Evolutionary conservation across 2,888 invertebrate genomes (phyloP).

Genomic region (Patella depressa): DNA sequence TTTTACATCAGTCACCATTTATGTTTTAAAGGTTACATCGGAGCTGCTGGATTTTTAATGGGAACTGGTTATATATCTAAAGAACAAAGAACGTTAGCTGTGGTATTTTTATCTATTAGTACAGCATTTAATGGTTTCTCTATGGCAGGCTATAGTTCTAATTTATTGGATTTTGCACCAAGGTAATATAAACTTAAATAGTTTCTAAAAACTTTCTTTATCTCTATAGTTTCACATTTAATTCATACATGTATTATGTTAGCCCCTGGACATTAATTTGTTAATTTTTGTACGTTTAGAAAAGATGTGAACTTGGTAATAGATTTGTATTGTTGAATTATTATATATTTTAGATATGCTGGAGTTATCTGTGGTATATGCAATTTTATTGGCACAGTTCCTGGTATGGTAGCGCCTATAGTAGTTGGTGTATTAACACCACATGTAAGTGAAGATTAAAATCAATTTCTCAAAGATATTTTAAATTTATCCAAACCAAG

Average conservation of each 20-base stretch:
- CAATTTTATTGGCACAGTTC: conserved; percentile 63
- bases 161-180: conserved; percentile 61
- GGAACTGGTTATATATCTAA: conserved; percentile 49
- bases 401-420: conserved; percentile 66
- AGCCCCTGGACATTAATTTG: too few species aligned
- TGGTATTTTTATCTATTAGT: conserved; percentile 51
- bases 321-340: background rate
- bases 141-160: conserved; percentile 55
- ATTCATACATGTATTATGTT: too few species aligned
- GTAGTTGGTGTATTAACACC: conserved; percentile 62
- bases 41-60: conserved; percentile 38
- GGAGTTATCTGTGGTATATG: conserved; percentile 64
- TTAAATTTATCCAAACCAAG: too few species aligned
- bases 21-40: background rate
- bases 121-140: conserved; percentile 48
- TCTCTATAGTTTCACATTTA: too few species aligned
- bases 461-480: too few species aligned
- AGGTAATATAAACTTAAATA: conserved; percentile 41
- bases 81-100: conserved; percentile 46
- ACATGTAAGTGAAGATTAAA: conserved; percentile 44
- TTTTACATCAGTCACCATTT: too few species aligned
- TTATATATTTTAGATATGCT: conserved; percentile 48
- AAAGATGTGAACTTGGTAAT: too few species aligned
- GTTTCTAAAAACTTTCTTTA: background rate
- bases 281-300: too few species aligned